phyloP scores from a whole-genome alignment of 2,797 vertebrate genomes.

The Neopelma chrysocephalum region DNA sequence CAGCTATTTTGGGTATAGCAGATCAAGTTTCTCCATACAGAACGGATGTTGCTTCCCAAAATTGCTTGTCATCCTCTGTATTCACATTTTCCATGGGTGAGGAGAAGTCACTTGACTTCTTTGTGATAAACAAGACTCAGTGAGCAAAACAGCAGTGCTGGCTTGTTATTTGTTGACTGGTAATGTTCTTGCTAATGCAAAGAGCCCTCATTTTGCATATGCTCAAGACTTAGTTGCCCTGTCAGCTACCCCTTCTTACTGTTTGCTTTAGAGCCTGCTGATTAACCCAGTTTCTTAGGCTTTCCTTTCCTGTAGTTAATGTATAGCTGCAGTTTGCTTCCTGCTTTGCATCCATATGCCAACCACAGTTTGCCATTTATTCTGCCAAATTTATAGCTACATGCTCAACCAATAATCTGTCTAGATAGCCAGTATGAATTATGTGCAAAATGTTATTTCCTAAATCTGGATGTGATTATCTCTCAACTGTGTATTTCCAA shows the following conservation, averaged over 20 bases:
- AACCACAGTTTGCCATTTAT: conserved; percentile 61
- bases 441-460: conserved; percentile 49
- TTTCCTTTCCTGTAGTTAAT: conserved; percentile 41
- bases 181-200: not conserved
- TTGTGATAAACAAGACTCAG: conserved; percentile 19
- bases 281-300: not conserved
- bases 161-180: conserved; percentile 10
- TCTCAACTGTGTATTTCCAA: not conserved
- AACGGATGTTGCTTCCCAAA: conserved; percentile 38
- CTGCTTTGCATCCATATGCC: not conserved
- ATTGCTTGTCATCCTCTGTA: not conserved
- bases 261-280: not conserved
- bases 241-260: not conserved
- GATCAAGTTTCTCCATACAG: conserved; percentile 44
- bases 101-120: conserved; percentile 58
- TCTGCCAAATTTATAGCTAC: conserved; percentile 54
- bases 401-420: conserved; percentile 46
- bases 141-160: not conserved
- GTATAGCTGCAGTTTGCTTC: conserved; percentile 26
- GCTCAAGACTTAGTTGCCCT: not conserved
- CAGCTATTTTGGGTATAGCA: conserved; percentile 29
- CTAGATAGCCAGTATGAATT: conserved; percentile 64
- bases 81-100: conserved; percentile 61
- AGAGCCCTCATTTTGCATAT: not conserved
- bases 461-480: conserved; percentile 61